Percentiles rank a stretch among this genome's conserved stretches.
Evolutionary conservation across 2,888 invertebrate genomes (phyloP).

Genomic region (Trissolcus japonicus): DNA sequence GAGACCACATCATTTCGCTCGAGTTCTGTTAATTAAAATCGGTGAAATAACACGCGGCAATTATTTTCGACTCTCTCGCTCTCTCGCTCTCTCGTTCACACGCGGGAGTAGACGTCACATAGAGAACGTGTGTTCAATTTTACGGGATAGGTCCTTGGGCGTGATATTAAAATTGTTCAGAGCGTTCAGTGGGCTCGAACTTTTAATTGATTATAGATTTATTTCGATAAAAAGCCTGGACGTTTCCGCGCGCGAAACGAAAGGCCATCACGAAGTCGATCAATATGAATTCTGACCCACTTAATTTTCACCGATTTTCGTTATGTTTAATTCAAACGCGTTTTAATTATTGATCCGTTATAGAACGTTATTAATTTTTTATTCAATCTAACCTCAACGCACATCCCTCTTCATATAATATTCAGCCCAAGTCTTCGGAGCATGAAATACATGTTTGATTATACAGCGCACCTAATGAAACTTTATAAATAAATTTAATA

Average conservation of each 20-base stretch:
- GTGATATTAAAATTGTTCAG: background rate
- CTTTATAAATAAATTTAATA: too few relatives aligned
- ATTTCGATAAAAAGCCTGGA: too few relatives aligned
- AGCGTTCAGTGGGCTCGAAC: background rate
- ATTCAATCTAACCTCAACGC: conserved; percentile 1
- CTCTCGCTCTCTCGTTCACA: too few relatives aligned
- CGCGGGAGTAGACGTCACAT: conserved; percentile 25
- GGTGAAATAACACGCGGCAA: conserved; percentile 28
- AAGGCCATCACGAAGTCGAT: too few relatives aligned
- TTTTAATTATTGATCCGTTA: background rate
- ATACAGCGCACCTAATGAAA: too few relatives aligned
- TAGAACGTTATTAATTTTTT: background rate
- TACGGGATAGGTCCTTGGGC: background rate
- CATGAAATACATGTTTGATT: too few relatives aligned
- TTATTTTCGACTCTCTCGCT: conserved; percentile 22
- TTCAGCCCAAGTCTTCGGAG: background rate
- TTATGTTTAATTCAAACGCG: too few relatives aligned
- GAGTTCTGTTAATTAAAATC: conserved; percentile 39
- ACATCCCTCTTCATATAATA: background rate
- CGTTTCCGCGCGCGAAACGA: too few relatives aligned
- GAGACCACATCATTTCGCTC: conserved; percentile 32
- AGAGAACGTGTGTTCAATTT: conserved; percentile 3
- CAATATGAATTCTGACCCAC: too few relatives aligned
- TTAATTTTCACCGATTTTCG: too few relatives aligned
- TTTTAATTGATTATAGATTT: too few relatives aligned